Evolutionary conservation across 2,797 vertebrate species (phyloP).

Genomic region (Salarias fasciatus): DNA sequence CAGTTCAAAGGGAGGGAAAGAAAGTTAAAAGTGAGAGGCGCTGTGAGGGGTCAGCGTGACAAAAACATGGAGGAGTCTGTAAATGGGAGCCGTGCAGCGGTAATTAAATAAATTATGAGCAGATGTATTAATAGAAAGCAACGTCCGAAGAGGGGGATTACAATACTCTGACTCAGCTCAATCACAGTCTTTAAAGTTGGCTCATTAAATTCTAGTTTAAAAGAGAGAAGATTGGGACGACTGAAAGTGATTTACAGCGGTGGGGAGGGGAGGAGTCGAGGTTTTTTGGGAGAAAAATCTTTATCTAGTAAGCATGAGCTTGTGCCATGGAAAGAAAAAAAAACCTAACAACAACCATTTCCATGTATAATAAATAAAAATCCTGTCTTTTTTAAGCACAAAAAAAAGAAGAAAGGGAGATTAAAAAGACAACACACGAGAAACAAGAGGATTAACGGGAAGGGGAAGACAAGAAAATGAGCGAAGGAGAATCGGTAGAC

Average conservation of each 20-base stretch:
- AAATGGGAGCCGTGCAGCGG: slow-evolving; percentile 4
- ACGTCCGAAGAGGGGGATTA: slow-evolving; percentile 26
- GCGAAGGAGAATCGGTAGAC: neutral
- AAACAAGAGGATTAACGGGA: slow-evolving; percentile 6
- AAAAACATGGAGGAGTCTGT: slow-evolving; percentile 14
- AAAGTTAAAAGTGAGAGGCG: slow-evolving; percentile 25
- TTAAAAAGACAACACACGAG: neutral
- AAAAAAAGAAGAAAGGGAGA: neutral
- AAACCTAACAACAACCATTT: neutral
- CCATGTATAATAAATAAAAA: slow-evolving; percentile 6
- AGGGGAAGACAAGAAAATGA: neutral
- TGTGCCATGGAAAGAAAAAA: slow-evolving; percentile 3
- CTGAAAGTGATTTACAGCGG: neutral
- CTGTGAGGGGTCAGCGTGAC: slow-evolving; percentile 17
- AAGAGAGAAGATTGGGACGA: neutral
- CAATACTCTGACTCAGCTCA: slow-evolving; percentile 28
- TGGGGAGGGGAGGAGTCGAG: no score
- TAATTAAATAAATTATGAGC: slow-evolving; percentile 24
- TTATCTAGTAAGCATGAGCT: slow-evolving; percentile 15
- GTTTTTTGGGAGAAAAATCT: neutral
- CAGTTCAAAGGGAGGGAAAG: slow-evolving; percentile 24
- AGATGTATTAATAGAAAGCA: slow-evolving; percentile 40
- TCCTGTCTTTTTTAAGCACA: neutral
- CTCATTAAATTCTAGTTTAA: slow-evolving; percentile 46
- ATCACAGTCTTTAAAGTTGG: slow-evolving; percentile 22